Evolutionary conservation across 2,113 vertebrate genomes (phyloP), one percentile per base, ranked within the genome.

Genomic region (Catagonus wagneri): DNA sequence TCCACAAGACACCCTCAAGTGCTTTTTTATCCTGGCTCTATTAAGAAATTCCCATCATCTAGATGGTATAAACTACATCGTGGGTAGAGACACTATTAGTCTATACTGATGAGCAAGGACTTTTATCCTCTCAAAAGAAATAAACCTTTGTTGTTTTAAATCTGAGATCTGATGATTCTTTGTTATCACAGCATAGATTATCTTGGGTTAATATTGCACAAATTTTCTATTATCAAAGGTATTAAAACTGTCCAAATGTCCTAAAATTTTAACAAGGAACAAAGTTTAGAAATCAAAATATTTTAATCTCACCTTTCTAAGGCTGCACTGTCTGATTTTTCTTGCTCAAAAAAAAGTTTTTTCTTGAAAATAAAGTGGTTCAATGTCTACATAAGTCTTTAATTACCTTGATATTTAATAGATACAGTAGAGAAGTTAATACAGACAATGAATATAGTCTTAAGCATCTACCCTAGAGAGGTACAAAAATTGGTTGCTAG

Each of bases 401-500:
- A 97, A 97, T 96, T 97, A 95, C 83, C 71, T 97, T 97, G 97
- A 96, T 97, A 96, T 97, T 97, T 97, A 97, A 93, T 72, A 94
- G 85, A 91, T 96, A 50, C 87, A 94, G 50, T 89, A 65, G 72
- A 94, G 94, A 96, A 97, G 94, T 96, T 96, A 98, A 96, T 95
- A 93, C 2, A 95, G 90, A 96, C 96, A 96, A 91, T 79, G 61
- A 89, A 90, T 85, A 29, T 80, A 80, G 94, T 97, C 79, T 93
- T 95, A 96, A 94, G 85, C 54, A 89, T 56, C 79, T 76, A 95
- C 95, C 79, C 90, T 22, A 78, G 91, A 94, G 94, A 97, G n/a
- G 66, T 92, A 95, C 69, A 95, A 95, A 98, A 96, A 93, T 78
- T 95, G 83, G 69, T 89, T 95, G 65, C 86, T 89, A 87, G 91